Evolutionary conservation across 1,140 invertebrate species (phyloP).

Genomic region (Zelostemma sp.): DNA sequence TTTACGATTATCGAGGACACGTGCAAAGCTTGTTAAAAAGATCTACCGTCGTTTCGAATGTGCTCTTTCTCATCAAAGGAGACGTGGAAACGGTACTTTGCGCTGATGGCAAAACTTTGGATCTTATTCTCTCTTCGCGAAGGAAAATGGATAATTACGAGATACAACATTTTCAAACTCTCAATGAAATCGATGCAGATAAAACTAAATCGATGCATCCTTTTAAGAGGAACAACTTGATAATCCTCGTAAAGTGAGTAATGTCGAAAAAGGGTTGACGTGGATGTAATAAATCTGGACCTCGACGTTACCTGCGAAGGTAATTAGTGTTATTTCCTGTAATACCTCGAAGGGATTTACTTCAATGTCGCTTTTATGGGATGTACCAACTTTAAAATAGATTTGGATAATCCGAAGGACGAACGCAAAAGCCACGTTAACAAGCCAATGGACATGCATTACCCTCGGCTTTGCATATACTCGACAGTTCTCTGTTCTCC

Average conservation of each 20-base stretch:
- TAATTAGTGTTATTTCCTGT: slow-evolving; percentile 46
- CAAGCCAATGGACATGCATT: slow-evolving; percentile 51
- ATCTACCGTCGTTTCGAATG: slow-evolving; percentile 2
- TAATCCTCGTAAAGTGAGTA: neutral
- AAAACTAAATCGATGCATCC: too few species aligned
- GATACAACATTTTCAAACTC: neutral
- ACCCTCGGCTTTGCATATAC: slow-evolving; percentile 46
- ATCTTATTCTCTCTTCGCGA: neutral
- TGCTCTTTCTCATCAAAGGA: neutral
- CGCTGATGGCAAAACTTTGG: neutral
- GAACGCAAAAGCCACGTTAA: slow-evolving; percentile 51
- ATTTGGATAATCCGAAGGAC: slow-evolving; percentile 48
- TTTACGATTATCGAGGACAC: slow-evolving; percentile 38
- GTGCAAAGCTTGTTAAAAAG: slow-evolving; percentile 24
- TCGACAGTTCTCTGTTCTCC: slow-evolving; percentile 44
- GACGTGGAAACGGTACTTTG: neutral
- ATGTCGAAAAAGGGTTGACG: neutral
- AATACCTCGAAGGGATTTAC: slow-evolving; percentile 21
- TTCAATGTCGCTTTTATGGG: slow-evolving; percentile 35
- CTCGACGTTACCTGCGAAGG: slow-evolving; percentile 19
- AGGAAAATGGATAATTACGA: slow-evolving; percentile 4
- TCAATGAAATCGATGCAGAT: too few species aligned
- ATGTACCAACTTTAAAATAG: slow-evolving; percentile 48
- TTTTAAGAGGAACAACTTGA: neutral
- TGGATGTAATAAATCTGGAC: slow-evolving; percentile 11